phyloP scores from a whole-genome alignment of 2,113 vertebrate species.

The Melanostigma gelatinosum region DNA sequence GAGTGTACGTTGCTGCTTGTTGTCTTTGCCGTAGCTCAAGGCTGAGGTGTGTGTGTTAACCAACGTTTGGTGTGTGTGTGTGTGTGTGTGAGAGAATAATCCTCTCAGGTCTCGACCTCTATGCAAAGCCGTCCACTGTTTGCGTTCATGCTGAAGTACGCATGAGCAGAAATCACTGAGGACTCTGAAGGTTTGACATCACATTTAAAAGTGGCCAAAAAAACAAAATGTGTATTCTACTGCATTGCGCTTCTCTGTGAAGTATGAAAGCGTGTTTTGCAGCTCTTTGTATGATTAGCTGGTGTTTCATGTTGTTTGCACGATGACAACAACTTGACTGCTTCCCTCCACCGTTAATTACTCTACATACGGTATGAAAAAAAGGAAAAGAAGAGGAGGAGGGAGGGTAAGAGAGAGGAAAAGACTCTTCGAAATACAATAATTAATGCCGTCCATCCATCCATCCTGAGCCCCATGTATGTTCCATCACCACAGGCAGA shows the following conservation, averaged over 20 bases:
- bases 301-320: slow-evolving; percentile 28
- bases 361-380: not conserved
- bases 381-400: not conserved
- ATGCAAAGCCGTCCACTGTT: not conserved
- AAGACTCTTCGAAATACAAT: slow-evolving; percentile 51
- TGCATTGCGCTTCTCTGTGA: not conserved
- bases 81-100: slow-evolving; percentile 2
- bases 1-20: not conserved
- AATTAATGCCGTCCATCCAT: slow-evolving; percentile 56
- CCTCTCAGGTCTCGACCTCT: not conserved
- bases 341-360: slow-evolving; percentile 28
- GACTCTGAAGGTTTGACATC: not conserved
- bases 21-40: slow-evolving; percentile 10
- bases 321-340: slow-evolving; percentile 17
- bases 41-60: not conserved
- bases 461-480: slow-evolving; percentile 26
- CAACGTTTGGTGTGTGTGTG: slow-evolving; percentile 8
- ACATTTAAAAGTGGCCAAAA: not conserved
- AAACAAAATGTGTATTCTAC: not conserved
- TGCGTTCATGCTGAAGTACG: not conserved
- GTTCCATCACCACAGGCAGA: slow-evolving; percentile 29
- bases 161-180: not conserved
- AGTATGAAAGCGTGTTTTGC: slow-evolving; percentile 39
- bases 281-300: not conserved
- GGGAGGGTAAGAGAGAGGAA: not conserved